Percentiles rank a stretch among this genome's conserved stretches.
Conservation (phyloP, 2,888 invertebrate species). For the Drosophila mettleri region DNA sequence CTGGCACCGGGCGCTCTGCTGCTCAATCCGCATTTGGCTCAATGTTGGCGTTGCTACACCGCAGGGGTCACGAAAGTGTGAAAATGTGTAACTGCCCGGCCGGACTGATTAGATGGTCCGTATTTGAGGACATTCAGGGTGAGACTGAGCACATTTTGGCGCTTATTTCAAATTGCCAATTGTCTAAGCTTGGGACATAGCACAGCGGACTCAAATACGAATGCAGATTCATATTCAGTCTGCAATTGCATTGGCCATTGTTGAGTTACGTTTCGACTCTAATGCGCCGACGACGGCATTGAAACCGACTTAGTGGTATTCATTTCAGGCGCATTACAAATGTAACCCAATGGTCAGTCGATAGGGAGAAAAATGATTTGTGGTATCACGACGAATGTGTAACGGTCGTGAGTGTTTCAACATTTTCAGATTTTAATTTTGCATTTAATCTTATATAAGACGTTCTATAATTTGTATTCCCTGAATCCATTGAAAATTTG, state of each 20-base stretch:
- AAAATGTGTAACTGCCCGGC: conserved; percentile 61
- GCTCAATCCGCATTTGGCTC: conserved; percentile 6
- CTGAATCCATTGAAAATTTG: too few relatives aligned
- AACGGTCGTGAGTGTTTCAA: conserved; percentile 1
- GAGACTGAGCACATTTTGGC: conserved; percentile 52
- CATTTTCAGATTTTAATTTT: neutral
- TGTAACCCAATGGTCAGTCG: conserved; percentile 52
- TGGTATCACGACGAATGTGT: conserved; percentile 9
- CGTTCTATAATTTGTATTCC: too few relatives aligned
- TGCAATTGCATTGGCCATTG: conserved; percentile 54
- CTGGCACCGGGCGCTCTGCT: conserved; percentile 17
- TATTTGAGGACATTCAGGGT: conserved; percentile 41
- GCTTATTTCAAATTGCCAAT: conserved; percentile 70
- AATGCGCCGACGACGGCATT: conserved; percentile 23
- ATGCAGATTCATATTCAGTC: conserved; percentile 42
- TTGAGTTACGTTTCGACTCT: conserved; percentile 60
- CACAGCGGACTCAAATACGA: conserved; percentile 8
- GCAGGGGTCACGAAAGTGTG: conserved; percentile 80
- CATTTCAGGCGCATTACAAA: conserved; percentile 67
- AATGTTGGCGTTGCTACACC: conserved; percentile 64
- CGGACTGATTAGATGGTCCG: conserved; percentile 64
- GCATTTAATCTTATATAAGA: neutral
- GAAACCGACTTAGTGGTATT: conserved; percentile 62
- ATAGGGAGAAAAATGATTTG: conserved; percentile 32
- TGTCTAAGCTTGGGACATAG: conserved; percentile 75